Evolutionary conservation across 2,888 invertebrate genomes (phyloP), one percentile per base, ranked within the genome.

Genomic region (Acronicta psi): DNA sequence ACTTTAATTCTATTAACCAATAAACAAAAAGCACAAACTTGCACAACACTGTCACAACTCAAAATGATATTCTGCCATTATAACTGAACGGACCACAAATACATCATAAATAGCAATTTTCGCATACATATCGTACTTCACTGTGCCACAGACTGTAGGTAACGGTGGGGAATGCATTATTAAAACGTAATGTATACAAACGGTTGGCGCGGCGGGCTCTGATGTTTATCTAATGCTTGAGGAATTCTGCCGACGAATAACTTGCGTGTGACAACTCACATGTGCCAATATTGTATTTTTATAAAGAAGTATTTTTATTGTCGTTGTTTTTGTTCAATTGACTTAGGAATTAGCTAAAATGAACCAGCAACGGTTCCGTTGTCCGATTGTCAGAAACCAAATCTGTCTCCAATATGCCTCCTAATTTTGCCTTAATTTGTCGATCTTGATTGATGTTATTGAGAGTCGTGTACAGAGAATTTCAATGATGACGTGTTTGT

Each of bases 121-220:
- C 66, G 68, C 71, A 68, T 68, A 70, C 41, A 68, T 70, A 70
- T 70, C 73, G 60, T 59, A 59, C 13, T 40, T 69, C 60, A 55
- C 34, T 44, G 34, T 29, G 10, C 18, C 36, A 57, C 31, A n/a
- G n/a, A n/a, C n/a, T n/a, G n/a, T n/a, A n/a, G n/a, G 47, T 71
- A 75, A 77, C 70, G 67, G 74, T 67, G 18, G 51, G 49, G 75
- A 71, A 78, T 78, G 75, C 73, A 78, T 76, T 78, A 78, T 77
- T 78, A 73, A 76, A 73, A 68, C 53, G 60, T 63, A 75, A 75
- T 78, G 71, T 76, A 73, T 65, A 63, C 69, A 64, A 62, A 64
- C 63, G 54, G 54, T 49, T 38, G 40, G 50, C 31, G 54, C 56
- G 50, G 52, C 55, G 41, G 13, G 36, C 58, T 38, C 56, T 69